Base-by-base conservation (phyloP, 2,113 vertebrate genomes). In the Myocastor coypus region DNA sequence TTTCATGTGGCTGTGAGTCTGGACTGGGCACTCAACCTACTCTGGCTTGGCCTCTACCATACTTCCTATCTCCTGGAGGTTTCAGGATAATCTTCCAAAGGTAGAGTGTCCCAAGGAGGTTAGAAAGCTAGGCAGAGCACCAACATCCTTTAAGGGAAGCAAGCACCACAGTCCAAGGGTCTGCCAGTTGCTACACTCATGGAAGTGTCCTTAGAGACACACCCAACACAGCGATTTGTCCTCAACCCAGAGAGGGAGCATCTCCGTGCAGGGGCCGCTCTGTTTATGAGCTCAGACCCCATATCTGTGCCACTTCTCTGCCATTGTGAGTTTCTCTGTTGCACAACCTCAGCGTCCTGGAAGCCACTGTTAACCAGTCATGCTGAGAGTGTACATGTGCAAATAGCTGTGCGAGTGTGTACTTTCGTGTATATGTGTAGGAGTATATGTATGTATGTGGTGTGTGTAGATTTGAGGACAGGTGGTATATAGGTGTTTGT, bases 221-320 rank as follows among this genome's bases (percentile, higher is more conserved):
- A 59, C 46, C 71, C 50, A 40, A 13, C 2, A 4, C 8, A 30
- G 37, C 8, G 1, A 61, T n/a, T 57, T 34, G 4, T 34, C 68
- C 2, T 0, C 0, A 57, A 46, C 37, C 28, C 71, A 55, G 32
- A 59, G 42, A 26, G 20, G 61, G 24, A 24, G 13, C 13, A 50
- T 61, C 87, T 66, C 46, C 9, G 4, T n/a, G n/a, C 32, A 24
- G 5, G 52, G 9, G 2, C 26, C 42, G 50, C 16, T 78, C 20
- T 37, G 32, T n/a, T 64, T 7, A 37, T n/a, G 9, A 59, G 22
- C 20, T 73, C 40, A 66, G 30, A 71, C 7, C 19, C 4, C 0
- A 4, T 46, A 19, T 17, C 12, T 0, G 14, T 0, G 0, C 20
- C 8, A 32, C 28, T 20, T 40, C 69, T 52, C n/a, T 4, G n/a